Evolutionary conservation across 2,888 invertebrate genomes (phyloP).

Genomic region (Prosopocoilus inquinatus): DNA sequence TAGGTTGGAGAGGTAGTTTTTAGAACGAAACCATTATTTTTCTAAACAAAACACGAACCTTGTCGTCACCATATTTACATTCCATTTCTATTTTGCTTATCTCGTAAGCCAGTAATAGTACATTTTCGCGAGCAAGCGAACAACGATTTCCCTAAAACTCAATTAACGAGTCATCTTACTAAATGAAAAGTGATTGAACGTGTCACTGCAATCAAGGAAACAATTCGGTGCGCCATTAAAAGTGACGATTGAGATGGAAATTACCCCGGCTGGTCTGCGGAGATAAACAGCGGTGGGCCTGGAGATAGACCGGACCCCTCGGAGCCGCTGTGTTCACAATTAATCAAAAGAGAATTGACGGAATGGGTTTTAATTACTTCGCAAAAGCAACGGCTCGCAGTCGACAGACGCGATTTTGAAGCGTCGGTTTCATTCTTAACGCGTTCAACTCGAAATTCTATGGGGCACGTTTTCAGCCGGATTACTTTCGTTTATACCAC

Average conservation of each 20-base stretch:
- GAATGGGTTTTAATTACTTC: conserved; percentile 50
- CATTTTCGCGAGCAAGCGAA: neutral
- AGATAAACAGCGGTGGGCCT: conserved; percentile 48
- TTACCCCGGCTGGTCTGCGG: conserved; percentile 49
- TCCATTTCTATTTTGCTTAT: conserved; percentile 3
- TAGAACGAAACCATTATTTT: too few species aligned
- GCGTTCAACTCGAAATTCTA: conserved; percentile 5
- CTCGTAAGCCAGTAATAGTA: conserved; percentile 5
- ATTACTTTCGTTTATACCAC: too few species aligned
- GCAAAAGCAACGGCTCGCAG: conserved; percentile 33
- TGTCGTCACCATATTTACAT: neutral
- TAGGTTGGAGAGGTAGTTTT: too few species aligned
- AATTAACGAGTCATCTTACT: conserved; percentile 52
- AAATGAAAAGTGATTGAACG: conserved; percentile 53
- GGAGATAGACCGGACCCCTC: conserved; percentile 32
- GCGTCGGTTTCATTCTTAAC: conserved; percentile 8
- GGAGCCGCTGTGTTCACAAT: conserved; percentile 45
- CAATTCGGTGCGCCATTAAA: conserved; percentile 52
- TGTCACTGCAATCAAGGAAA: conserved; percentile 53
- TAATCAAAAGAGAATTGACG: conserved; percentile 53
- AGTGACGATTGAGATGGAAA: conserved; percentile 55
- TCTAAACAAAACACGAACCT: too few species aligned
- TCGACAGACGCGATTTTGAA: conserved; percentile 20
- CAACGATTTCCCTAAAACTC: conserved; percentile 47
- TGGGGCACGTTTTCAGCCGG: too few species aligned